These are phyloP conservation scores for Micromussa lordhowensis DNA, from an alignment of 92 coral and sea anemone species.

Conservation along the genomic window DNA sequence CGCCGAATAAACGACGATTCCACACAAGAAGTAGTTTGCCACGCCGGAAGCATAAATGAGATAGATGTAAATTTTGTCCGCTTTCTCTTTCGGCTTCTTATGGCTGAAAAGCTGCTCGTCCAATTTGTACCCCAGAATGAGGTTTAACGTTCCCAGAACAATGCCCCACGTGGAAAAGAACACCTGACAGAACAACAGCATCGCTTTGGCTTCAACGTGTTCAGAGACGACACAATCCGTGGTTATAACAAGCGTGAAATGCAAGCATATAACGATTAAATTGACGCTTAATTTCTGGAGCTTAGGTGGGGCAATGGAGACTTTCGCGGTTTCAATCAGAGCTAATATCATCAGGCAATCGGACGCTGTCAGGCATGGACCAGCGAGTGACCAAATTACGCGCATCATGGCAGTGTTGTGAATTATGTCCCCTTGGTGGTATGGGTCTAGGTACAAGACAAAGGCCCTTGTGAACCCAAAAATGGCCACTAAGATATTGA, in stretches of 20 bases:
- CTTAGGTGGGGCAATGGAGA: conserved; percentile 71
- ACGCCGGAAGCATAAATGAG: conserved; percentile 73
- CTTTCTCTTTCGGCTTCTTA: conserved; percentile 53
- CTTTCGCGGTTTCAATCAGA: conserved; percentile 64
- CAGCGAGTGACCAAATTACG: conserved; percentile 73
- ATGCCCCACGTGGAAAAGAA: conserved; percentile 75
- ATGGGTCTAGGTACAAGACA: conserved; percentile 75
- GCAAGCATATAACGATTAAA: conserved; percentile 43
- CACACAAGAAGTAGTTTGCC: conserved; percentile 66
- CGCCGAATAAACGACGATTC: conserved; percentile 70
- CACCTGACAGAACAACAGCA: conserved; percentile 80
- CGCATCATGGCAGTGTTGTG: conserved; percentile 69
- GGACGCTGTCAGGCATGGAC: conserved; percentile 83
- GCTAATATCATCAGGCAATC: conserved; percentile 72
- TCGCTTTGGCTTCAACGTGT: conserved; percentile 70
- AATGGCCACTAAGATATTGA: conserved; percentile 62
- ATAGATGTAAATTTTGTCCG: conserved; percentile 67
- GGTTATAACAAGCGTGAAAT: conserved; percentile 65
- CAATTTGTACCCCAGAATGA: conserved; percentile 68
- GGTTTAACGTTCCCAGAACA: conserved; percentile 65
- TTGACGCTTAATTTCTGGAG: conserved; percentile 66
- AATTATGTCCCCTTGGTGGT: conserved; percentile 77
- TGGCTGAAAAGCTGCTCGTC: conserved; percentile 67
- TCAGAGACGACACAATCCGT: conserved; percentile 75
- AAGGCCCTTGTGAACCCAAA: conserved; percentile 77